phyloP scores from a whole-genome alignment of 64 coral and sea anemone species.

The Porites australiensis region DNA sequence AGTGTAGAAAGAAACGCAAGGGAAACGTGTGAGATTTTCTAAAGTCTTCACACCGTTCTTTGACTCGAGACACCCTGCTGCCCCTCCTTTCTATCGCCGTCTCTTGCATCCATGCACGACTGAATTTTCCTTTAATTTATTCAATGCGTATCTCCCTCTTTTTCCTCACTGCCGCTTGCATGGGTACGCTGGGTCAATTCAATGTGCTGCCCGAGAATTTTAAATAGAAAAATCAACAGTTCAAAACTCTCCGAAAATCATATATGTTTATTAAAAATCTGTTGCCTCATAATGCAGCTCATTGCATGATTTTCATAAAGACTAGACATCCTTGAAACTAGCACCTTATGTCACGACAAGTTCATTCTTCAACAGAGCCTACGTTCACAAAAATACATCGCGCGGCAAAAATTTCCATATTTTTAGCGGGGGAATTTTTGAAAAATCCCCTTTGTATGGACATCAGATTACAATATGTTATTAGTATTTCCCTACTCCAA shows the following conservation, averaged over 20 bases:
- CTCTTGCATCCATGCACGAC: neutral
- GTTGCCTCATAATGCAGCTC: neutral
- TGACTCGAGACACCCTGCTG: neutral
- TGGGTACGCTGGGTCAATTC: neutral
- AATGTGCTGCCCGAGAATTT: neutral
- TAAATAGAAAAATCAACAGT: neutral
- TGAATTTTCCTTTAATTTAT: neutral
- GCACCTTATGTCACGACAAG: neutral
- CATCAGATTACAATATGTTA: neutral
- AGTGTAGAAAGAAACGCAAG: conserved; percentile 4
- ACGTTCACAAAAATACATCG: neutral
- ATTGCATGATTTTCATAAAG: neutral
- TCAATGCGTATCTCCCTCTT: neutral
- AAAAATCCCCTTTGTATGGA: conserved; percentile 38
- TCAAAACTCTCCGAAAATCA: neutral
- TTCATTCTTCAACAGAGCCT: neutral
- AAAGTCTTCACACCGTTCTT: neutral
- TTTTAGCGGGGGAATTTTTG: neutral
- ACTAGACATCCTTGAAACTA: neutral
- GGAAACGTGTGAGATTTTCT: neutral
- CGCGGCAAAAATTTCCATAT: conserved; percentile 25
- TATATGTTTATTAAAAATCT: neutral
- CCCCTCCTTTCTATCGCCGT: neutral
- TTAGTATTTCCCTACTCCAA: conserved; percentile 40
- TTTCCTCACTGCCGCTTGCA: neutral